Conservation (phyloP, 2,797 vertebrate species). For the Zalophus californianus region DNA sequence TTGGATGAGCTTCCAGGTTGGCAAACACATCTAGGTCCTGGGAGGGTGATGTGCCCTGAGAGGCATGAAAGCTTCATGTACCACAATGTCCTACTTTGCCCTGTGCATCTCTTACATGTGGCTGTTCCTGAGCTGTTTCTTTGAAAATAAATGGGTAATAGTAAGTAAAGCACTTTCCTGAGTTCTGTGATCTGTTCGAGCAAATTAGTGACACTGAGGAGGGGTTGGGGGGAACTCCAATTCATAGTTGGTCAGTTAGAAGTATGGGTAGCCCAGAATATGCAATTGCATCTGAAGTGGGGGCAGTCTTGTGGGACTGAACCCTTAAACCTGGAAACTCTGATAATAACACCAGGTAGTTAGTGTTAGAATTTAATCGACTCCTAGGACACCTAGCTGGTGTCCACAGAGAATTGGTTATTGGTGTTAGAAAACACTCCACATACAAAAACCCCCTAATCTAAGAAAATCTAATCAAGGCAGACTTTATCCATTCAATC, state of each 20-base stretch:
- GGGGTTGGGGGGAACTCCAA: background rate
- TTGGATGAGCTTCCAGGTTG: background rate
- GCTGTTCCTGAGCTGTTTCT: background rate
- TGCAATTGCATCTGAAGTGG: background rate
- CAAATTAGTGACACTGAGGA: background rate
- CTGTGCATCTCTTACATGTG: background rate
- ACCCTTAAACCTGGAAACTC: background rate
- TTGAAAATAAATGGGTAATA: background rate
- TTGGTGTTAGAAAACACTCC: background rate
- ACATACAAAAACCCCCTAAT: background rate
- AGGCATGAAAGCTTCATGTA: too few relatives aligned
- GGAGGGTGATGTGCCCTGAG: background rate
- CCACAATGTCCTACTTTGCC: background rate
- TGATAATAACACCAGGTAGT: background rate
- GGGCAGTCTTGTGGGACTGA: background rate
- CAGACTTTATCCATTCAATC: background rate
- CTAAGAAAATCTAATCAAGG: constrained; percentile 20
- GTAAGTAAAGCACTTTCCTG: background rate
- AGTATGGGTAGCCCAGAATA: background rate
- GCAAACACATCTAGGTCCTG: background rate
- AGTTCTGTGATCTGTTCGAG: background rate
- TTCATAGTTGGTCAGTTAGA: background rate
- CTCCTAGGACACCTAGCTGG: background rate
- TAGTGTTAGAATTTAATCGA: background rate
- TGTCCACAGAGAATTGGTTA: background rate